These are phyloP conservation scores for Harpalus rufipes DNA, from an alignment of 2,888 invertebrate species.

Conservation along the genomic window DNA sequence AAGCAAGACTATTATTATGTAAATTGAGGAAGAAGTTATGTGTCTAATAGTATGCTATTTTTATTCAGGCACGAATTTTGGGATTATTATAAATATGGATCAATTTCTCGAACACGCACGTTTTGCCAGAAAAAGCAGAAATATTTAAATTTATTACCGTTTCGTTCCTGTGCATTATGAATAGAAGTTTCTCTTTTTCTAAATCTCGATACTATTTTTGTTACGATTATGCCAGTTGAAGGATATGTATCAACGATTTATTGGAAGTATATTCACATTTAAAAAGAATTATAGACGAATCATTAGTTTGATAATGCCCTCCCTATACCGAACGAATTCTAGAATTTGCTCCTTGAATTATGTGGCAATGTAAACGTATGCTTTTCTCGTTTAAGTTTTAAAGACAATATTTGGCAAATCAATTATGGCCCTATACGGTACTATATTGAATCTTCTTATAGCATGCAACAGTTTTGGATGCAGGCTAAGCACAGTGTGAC, in stretches of 20 bases:
- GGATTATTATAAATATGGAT: constrained; percentile 13
- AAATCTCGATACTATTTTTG: not conserved
- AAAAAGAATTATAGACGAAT: too few relatives aligned
- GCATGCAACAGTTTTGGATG: too few relatives aligned
- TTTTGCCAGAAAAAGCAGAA: not conserved
- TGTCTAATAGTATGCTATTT: constrained; percentile 5
- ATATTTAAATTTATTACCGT: not conserved
- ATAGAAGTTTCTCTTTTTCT: not conserved
- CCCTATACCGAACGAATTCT: too few relatives aligned
- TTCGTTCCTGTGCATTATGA: not conserved
- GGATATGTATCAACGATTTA: not conserved
- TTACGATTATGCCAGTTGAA: not conserved
- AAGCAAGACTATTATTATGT: constrained; percentile 1
- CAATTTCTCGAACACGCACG: not conserved
- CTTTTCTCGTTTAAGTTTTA: too few relatives aligned
- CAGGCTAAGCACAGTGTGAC: too few relatives aligned
- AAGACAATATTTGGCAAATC: too few relatives aligned
- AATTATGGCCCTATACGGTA: too few relatives aligned
- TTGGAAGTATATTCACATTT: not conserved
- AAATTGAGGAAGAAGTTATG: not conserved
- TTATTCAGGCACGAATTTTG: constrained; percentile 2
- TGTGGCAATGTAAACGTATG: too few relatives aligned
- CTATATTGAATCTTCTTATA: too few relatives aligned
- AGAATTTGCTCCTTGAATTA: too few relatives aligned
- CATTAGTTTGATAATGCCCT: too few relatives aligned